Evolutionary conservation across 2,888 invertebrate species (phyloP), one percentile per base, ranked within the genome.

Genomic region (Acrocyrtus sp.): DNA sequence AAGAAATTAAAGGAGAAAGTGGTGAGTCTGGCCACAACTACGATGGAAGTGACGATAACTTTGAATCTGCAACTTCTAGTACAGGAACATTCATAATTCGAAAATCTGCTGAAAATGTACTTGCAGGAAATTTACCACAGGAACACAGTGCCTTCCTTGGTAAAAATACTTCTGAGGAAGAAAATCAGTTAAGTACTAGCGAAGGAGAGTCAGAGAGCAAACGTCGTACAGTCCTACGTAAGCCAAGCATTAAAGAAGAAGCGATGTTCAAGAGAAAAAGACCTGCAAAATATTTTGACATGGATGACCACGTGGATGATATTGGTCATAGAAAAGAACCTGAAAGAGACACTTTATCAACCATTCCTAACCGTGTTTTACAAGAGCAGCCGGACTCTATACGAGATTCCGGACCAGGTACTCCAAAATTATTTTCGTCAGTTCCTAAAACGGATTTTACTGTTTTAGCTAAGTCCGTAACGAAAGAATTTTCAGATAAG

Each of bases 231-330:
- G 74, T 69, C 1, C 29, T 70, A 8, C 58, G 66, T 21, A 60
- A 56, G 80, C 83, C 39, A 81, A 82, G 47, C 21, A 72, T 81
- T 82, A 10, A n/a, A 1, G 56, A 56, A 1, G 69, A 69, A 21
- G 19, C 27, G 12, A 10, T 58, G n/a, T 60, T 69, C 19, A 70
- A 47, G 34, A 43, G 74, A 8, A 75, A 75, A 56, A 45, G 74
- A 5, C 74, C 74, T 22, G 65, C 70, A 6, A 70, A 69, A 48
- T 75, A 70, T 50, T 75, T 75, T 61, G 74, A 75, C 17, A 1
- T 41, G 10, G 58, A 63, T 22, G 68, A 63, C 15, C n/a, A n/a
- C n/a, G n/a, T n/a, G n/a, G n/a, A n/a, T n/a, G n/a, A n/a, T n/a
- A n/a, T n/a, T n/a, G n/a, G n/a, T n/a, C n/a, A n/a, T n/a, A n/a